A percentile compares a stretch with the other conserved stretches of the same genome.
These are phyloP conservation scores for Enchytraeus crypticus DNA, from an alignment of 2,888 invertebrate species.

Conservation along the genomic window DNA sequence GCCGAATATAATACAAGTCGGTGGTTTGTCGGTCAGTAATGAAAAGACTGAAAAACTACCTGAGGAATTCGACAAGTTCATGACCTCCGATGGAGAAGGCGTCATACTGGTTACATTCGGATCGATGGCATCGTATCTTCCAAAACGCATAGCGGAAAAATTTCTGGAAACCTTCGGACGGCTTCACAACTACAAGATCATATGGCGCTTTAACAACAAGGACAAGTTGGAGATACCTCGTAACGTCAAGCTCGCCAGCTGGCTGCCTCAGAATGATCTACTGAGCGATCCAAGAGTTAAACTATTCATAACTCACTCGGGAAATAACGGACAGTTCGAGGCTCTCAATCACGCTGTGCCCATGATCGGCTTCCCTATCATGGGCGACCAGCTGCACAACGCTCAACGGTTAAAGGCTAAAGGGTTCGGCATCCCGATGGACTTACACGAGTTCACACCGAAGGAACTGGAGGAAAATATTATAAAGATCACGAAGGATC, in stretches of 20 bases:
- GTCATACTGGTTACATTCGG: slow-evolving; percentile 12
- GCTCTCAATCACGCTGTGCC: slow-evolving; percentile 12
- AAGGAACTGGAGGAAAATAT: slow-evolving; percentile 5
- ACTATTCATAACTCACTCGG: slow-evolving; percentile 14
- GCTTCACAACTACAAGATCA: slow-evolving; percentile 6
- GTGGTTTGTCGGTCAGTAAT: slow-evolving; percentile 12
- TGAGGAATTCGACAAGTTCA: not conserved
- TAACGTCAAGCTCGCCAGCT: slow-evolving; percentile 11
- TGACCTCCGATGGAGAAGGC: not conserved
- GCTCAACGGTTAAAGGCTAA: slow-evolving; percentile 3
- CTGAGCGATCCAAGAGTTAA: not conserved
- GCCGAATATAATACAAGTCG: slow-evolving; percentile 10
- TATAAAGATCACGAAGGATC: not conserved
- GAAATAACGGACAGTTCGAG: slow-evolving; percentile 15
- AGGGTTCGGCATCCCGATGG: slow-evolving; percentile 8
- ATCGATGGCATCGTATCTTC: slow-evolving; percentile 2
- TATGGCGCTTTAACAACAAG: slow-evolving; percentile 9
- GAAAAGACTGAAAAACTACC: not conserved
- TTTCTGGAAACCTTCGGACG: slow-evolving; percentile 4
- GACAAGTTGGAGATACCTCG: not conserved
- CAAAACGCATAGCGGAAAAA: not conserved
- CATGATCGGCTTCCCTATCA: slow-evolving; percentile 10
- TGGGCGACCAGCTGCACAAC: slow-evolving; percentile 13
- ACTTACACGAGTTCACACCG: slow-evolving; percentile 1
- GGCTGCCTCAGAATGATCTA: slow-evolving; percentile 15